Conservation (phyloP, 2,113 vertebrate genomes). For the Sander lucioperca region DNA sequence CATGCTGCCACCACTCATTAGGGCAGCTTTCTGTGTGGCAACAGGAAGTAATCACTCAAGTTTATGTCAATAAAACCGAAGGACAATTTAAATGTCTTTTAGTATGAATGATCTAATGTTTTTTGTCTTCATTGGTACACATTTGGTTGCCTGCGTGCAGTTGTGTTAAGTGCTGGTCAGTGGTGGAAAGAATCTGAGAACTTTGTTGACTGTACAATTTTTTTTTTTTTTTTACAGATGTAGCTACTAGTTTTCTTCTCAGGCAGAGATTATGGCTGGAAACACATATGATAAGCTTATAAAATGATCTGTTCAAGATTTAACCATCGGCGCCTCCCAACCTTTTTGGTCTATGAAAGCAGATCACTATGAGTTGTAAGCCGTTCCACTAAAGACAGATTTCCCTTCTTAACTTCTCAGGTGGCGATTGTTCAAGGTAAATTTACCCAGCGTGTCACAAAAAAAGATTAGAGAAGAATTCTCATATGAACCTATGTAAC, state of each 20-base stretch:
- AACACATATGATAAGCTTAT: background rate
- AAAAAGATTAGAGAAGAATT: background rate
- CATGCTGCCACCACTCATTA: slow-evolving; percentile 60
- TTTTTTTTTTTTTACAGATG: background rate
- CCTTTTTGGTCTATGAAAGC: background rate
- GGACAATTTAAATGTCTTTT: slow-evolving; percentile 44
- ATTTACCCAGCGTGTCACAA: no score
- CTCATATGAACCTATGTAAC: background rate
- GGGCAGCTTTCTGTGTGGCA: slow-evolving; percentile 50
- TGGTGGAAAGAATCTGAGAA: background rate
- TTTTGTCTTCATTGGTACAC: background rate
- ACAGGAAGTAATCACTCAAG: slow-evolving; percentile 58
- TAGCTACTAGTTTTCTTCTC: background rate
- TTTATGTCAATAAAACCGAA: slow-evolving; percentile 44
- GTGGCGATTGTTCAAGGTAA: no score
- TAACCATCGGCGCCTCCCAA: background rate
- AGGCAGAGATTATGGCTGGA: background rate
- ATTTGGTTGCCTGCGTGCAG: background rate
- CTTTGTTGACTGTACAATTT: background rate
- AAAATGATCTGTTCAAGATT: background rate
- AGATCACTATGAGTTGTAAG: no score
- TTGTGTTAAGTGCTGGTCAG: background rate
- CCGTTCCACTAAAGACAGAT: background rate
- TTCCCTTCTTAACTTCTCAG: background rate
- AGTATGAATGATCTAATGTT: slow-evolving; percentile 6